Evolutionary conservation across 2,113 vertebrate species (phyloP).

Genomic region (Manacus vitellinus): DNA sequence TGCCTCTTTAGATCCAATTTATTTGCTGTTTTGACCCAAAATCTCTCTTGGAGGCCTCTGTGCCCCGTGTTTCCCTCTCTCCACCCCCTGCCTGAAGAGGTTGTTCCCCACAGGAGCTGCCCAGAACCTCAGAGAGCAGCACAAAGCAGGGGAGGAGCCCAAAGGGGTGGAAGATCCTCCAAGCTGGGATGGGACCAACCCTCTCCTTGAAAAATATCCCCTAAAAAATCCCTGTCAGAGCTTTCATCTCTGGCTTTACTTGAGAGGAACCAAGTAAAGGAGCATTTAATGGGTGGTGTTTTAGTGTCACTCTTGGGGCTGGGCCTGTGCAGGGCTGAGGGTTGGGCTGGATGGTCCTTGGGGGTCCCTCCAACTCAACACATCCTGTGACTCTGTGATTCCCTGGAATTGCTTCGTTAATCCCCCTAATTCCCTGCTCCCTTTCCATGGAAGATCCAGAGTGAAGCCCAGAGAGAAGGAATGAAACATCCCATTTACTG

Average conservation of each 20-base stretch:
- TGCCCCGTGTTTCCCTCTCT: too few species aligned
- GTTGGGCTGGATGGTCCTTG: background rate
- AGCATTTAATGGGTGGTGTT: too few species aligned
- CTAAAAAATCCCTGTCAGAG: background rate
- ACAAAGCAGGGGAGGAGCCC: background rate
- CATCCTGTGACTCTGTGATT: too few species aligned
- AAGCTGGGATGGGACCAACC: background rate
- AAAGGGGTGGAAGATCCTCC: background rate
- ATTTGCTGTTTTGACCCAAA: too few species aligned
- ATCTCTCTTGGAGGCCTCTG: too few species aligned
- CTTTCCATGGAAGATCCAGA: background rate
- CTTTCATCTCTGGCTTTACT: background rate
- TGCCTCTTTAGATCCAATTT: too few species aligned
- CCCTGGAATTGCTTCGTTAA: background rate
- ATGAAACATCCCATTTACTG: background rate
- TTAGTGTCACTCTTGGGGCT: background rate
- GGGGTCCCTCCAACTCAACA: background rate
- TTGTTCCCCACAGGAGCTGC: background rate
- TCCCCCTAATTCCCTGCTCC: background rate
- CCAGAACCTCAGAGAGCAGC: background rate
- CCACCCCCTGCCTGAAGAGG: rapidly evolving
- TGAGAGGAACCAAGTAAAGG: background rate
- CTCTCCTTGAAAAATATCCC: background rate
- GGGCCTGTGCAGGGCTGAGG: background rate
- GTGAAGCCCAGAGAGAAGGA: background rate